Evolutionary conservation across 2,113 vertebrate genomes (phyloP), one percentile per base, ranked within the genome.

Genomic region (Antechinus flavipes): DNA sequence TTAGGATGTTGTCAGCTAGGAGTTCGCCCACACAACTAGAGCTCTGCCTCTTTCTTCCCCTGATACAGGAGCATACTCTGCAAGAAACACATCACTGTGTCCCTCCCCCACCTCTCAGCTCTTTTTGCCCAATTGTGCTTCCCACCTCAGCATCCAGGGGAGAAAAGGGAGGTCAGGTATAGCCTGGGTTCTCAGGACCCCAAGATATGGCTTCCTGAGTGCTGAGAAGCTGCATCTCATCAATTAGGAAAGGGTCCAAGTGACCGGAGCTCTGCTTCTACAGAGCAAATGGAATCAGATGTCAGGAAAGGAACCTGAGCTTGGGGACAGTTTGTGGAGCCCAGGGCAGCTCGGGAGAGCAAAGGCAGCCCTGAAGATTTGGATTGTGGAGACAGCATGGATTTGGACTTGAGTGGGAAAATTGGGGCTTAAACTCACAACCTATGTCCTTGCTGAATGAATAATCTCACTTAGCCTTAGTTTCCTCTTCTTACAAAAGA

Each of bases 11-110:
- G 97, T 97, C 97, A 98, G 94, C 26, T 95, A 95, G 97, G 97
- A 97, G 97, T 95, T 97, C 97, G 97, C 98, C 98, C 98, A 98
- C 98, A 97, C 98, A 98, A 97, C 30, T 68, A 96, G 97, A 97
- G 95, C 96, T 97, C 97, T 96, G 96, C 96, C 98, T 98, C 97
- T 95, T 53, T 97, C 96, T 97, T 98, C 98, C 96, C 35, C n/a
- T 22, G 68, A 84, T 42, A 35, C 68, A 42, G 68, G 68, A 58
- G 16, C 68, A 84, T 22, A 16, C n/a, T 42, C 68, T 84, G n/a
- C 7, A 7, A 19, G n/a, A 84, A 84, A n/a, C 16, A 23, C 3
- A 8, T 16, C 96, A 97, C 91, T 2, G 56, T 27, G 0, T 95
- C 50, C n/a, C 55, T 94, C 96, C 91, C 90, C 95, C 94, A 1